Conservation (phyloP, 2,113 vertebrate genomes). For the Myxocyprinus asiaticus region DNA sequence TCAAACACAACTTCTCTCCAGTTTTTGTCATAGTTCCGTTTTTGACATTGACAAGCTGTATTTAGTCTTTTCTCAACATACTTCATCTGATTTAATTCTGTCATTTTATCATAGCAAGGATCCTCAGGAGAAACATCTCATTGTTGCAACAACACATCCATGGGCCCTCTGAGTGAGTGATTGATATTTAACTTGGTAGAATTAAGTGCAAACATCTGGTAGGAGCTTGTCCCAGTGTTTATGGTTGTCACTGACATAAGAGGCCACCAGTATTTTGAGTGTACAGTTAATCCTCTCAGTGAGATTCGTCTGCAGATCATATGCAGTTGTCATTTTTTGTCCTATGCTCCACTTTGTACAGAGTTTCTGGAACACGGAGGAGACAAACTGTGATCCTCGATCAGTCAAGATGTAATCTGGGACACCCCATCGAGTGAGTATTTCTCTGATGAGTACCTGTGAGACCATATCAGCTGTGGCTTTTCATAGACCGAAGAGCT, state of each 20-base stretch:
- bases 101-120: too few relatives aligned
- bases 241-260: not conserved
- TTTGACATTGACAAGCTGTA: too few relatives aligned
- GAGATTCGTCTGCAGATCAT: conserved; percentile 4
- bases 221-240: not conserved
- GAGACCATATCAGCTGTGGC: not conserved
- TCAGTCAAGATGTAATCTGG: not conserved
- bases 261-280: not conserved
- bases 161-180: too few relatives aligned
- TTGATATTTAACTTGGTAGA: too few relatives aligned
- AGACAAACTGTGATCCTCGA: not conserved
- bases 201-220: not conserved
- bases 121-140: too few relatives aligned
- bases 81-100: too few relatives aligned
- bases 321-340: not conserved
- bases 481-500: conserved; percentile 4
- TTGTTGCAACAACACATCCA: too few relatives aligned
- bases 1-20: too few relatives aligned
- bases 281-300: not conserved
- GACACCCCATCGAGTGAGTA: not conserved
- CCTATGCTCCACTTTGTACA: not conserved
- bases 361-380: not conserved
- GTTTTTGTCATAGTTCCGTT: too few relatives aligned
- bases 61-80: too few relatives aligned
- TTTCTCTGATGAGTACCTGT: too few relatives aligned